phyloP scores from a whole-genome alignment of 2,113 vertebrate species.

The Rutilus rutilus region DNA sequence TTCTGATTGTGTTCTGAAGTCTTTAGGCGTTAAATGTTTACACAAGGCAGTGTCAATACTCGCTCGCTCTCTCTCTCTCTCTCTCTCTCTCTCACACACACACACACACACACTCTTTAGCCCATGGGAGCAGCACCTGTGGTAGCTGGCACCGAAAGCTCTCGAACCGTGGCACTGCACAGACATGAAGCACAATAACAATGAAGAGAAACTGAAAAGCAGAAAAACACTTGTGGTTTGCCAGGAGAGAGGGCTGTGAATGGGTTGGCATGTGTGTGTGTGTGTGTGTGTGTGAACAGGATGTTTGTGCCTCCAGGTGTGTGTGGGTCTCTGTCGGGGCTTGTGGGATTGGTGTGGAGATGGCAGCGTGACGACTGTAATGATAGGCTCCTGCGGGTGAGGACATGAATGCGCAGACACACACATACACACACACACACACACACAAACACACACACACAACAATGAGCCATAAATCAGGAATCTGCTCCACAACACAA shows the following conservation, averaged over 20 bases:
- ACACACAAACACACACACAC: too few species aligned
- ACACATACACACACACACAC: too few species aligned
- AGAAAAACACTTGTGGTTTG: conserved; percentile 67
- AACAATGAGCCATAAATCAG: conserved; percentile 62
- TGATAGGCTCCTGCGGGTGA: conserved; percentile 81
- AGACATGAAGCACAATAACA: conserved; percentile 61
- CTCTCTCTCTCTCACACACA: not conserved
- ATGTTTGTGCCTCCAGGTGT: conserved; percentile 71
- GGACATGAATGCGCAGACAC: conserved; percentile 66
- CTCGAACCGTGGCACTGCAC: conserved; percentile 34
- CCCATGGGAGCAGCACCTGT: conserved; percentile 49
- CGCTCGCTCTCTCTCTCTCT: conserved; percentile 19
- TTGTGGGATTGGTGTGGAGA: conserved; percentile 64
- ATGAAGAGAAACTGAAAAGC: conserved; percentile 67
- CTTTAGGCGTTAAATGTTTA: conserved; percentile 39
- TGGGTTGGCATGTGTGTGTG: conserved; percentile 58
- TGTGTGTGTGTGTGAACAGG: conserved; percentile 68
- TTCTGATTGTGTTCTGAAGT: conserved; percentile 20
- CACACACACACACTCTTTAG: not conserved
- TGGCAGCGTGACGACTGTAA: conserved; percentile 72
- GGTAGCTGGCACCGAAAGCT: conserved; percentile 48
- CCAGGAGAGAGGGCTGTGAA: conserved; percentile 43
- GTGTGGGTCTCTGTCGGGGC: conserved; percentile 67
- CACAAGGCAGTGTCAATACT: conserved; percentile 16
- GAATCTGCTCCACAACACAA: conserved; percentile 62